Evolutionary conservation across 1,140 invertebrate species (phyloP).

Genomic region (Lasioglossum baleicum): DNA sequence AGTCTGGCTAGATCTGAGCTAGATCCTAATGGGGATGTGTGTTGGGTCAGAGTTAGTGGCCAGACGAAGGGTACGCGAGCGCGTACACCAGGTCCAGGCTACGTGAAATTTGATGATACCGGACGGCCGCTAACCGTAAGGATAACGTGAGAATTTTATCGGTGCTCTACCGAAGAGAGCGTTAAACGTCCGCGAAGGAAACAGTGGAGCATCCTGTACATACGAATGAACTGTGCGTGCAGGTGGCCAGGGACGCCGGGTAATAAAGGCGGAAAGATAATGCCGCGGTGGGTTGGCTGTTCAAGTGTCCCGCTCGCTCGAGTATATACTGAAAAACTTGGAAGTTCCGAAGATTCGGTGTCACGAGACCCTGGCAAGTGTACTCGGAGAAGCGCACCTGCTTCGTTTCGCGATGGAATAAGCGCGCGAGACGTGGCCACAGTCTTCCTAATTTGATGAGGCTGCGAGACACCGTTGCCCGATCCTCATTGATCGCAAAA

Average conservation of each 20-base stretch:
- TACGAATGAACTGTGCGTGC: constrained; percentile 2
- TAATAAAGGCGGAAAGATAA: constrained; percentile 41
- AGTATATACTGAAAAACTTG: constrained; percentile 24
- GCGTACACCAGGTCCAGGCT: too few relatives aligned
- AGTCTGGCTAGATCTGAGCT: neutral
- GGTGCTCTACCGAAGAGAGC: neutral
- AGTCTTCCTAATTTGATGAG: constrained; percentile 36
- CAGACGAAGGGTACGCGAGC: too few relatives aligned
- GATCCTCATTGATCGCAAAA: constrained; percentile 23
- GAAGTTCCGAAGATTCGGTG: constrained; percentile 6
- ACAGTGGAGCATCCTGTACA: constrained; percentile 1
- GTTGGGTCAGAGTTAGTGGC: neutral
- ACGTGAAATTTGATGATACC: too few relatives aligned
- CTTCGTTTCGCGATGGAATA: constrained; percentile 23
- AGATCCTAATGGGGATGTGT: neutral
- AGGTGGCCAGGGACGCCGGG: neutral
- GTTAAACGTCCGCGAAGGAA: neutral
- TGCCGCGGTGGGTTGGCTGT: neutral
- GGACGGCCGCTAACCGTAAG: too few relatives aligned
- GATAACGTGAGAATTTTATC: neutral
- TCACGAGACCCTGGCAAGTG: neutral
- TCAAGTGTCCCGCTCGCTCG: neutral
- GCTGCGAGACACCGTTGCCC: constrained; percentile 1
- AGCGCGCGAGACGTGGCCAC: neutral
- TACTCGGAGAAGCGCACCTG: constrained; percentile 7